Evolutionary conservation across 2,797 vertebrate species (phyloP).

Genomic region (Manis javanica): DNA sequence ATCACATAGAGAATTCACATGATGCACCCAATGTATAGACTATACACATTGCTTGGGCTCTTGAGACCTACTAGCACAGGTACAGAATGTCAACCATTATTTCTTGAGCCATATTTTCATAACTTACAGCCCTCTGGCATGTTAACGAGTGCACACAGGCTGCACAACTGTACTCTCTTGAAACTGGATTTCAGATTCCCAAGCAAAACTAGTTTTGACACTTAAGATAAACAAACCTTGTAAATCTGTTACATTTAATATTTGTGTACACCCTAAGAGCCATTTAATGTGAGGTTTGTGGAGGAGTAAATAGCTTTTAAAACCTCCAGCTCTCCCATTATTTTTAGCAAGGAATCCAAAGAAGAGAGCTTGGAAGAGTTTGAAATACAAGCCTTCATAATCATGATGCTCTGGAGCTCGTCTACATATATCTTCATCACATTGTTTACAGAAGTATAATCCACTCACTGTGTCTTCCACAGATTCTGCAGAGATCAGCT

Average conservation of each 20-base stretch:
- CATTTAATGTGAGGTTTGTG: conserved; percentile 41
- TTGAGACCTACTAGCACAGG: background rate
- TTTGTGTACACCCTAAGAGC: background rate
- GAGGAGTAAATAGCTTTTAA: conserved; percentile 49
- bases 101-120: conserved; percentile 49
- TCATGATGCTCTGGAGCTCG: background rate
- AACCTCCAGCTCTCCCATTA: background rate
- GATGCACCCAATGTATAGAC: conserved; percentile 3
- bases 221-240: conserved; percentile 47
- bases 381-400: background rate
- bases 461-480: background rate
- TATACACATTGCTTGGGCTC: background rate
- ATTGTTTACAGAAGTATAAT: conserved; percentile 6
- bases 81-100: conserved; percentile 31
- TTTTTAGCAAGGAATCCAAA: conserved; percentile 39
- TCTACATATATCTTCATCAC: background rate
- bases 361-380: background rate
- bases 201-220: conserved; percentile 43
- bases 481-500: background rate
- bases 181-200: conserved; percentile 59
- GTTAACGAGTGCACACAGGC: conserved; percentile 25
- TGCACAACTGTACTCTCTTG: conserved; percentile 31
- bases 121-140: conserved; percentile 22
- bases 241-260: conserved; percentile 49
- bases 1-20: conserved; percentile 49